These are phyloP conservation scores for Synanthedon tipuliformis DNA, from an alignment of 2,888 invertebrate species.

Conservation along the genomic window DNA sequence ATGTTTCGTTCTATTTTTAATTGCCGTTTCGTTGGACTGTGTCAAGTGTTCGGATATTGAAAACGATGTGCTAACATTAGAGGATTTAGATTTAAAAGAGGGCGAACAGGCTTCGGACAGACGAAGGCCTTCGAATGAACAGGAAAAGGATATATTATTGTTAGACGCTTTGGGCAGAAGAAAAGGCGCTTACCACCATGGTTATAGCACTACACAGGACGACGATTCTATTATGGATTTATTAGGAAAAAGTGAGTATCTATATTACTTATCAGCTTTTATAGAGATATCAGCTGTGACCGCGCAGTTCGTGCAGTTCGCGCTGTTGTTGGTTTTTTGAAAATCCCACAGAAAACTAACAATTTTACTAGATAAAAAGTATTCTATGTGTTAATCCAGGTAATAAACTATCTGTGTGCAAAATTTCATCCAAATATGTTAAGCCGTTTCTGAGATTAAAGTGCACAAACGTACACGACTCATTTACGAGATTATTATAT, in stretches of 20 bases:
- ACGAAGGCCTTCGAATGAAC: conserved; percentile 70
- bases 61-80: conserved; percentile 57
- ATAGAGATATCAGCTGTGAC: neutral
- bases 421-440: no score
- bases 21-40: conserved; percentile 21
- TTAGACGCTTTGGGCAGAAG: conserved; percentile 79
- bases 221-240: conserved; percentile 85
- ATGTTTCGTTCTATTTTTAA: conserved; percentile 19
- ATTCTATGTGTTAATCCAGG: no score
- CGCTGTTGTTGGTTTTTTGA: no score
- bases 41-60: conserved; percentile 39
- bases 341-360: no score
- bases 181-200: conserved; percentile 63
- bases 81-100: conserved; percentile 43
- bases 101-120: conserved; percentile 43
- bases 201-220: conserved; percentile 52
- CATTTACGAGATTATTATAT: no score
- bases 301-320: no score
- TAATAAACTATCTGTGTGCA: no score
- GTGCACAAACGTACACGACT: no score
- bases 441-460: no score
- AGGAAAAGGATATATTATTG: conserved; percentile 80
- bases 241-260: conserved; percentile 85
- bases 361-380: no score
- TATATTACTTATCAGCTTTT: neutral